Evolutionary conservation across 2,797 vertebrate genomes (phyloP).

Genomic region (Falco biarmicus): DNA sequence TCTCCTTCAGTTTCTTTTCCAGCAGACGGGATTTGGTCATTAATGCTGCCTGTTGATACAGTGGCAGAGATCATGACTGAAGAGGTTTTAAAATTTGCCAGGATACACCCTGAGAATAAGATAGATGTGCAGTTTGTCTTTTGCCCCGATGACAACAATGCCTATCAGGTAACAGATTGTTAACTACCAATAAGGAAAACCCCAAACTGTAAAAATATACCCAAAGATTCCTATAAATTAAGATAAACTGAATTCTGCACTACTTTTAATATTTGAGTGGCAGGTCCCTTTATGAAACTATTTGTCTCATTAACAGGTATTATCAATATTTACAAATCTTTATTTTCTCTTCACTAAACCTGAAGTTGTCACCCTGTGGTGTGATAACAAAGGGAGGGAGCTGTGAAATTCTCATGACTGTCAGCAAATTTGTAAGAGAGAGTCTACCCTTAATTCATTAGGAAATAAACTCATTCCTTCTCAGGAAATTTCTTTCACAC

Average conservation of each 20-base stretch:
- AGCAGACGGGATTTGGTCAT: constrained; percentile 75
- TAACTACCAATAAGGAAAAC: not conserved
- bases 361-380: not conserved
- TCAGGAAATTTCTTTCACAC: not conserved
- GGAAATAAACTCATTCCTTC: not conserved
- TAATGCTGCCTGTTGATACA: not conserved
- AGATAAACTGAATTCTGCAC: not conserved
- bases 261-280: not conserved
- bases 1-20: constrained; percentile 84
- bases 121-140: constrained; percentile 82
- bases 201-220: not conserved
- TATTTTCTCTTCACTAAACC: not conserved
- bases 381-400: not conserved
- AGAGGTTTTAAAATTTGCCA: constrained; percentile 70
- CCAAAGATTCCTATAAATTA: not conserved
- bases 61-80: constrained; percentile 75
- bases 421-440: not conserved
- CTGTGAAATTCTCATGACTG: not conserved
- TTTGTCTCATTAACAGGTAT: not conserved
- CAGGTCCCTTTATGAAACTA: not conserved
- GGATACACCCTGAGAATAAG: accelerated
- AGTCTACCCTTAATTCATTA: not conserved
- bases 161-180: constrained; percentile 75
- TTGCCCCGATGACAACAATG: constrained; percentile 29
- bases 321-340: not conserved